Conservation (phyloP, 2,797 vertebrate species). For the Molossus alvarezi region DNA sequence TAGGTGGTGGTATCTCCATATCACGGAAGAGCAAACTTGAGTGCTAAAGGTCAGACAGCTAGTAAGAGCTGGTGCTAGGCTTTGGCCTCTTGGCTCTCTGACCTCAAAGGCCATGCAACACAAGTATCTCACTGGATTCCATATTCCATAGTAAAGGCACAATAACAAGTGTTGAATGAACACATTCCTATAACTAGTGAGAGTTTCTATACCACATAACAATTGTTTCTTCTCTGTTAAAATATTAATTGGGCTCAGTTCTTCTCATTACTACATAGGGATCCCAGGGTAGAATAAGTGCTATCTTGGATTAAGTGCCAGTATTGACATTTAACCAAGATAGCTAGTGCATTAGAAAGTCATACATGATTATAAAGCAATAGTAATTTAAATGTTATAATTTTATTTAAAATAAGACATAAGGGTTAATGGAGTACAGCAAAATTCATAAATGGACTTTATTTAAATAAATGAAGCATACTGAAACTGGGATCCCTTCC, state of each 20-base stretch:
- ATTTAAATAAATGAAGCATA: not conserved
- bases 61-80: not conserved
- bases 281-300: not conserved
- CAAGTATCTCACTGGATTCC: not conserved
- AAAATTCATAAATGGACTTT: not conserved
- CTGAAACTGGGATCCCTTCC: not conserved
- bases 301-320: not conserved
- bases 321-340: not conserved
- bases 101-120: not conserved
- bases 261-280: not conserved
- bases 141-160: not conserved
- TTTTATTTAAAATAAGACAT: constrained; percentile 40
- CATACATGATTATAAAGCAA: not conserved
- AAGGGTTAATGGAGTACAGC: not conserved
- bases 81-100: not conserved
- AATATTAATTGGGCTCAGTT: not conserved
- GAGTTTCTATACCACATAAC: not conserved
- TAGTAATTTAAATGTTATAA: not conserved
- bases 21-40: not conserved
- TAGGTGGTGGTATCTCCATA: not conserved
- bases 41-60: not conserved
- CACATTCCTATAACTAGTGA: not conserved
- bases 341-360: not conserved
- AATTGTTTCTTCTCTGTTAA: not conserved
- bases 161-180: not conserved